phyloP scores from a whole-genome alignment of 2,113 vertebrate species.

The Rattus norvegicus region DNA sequence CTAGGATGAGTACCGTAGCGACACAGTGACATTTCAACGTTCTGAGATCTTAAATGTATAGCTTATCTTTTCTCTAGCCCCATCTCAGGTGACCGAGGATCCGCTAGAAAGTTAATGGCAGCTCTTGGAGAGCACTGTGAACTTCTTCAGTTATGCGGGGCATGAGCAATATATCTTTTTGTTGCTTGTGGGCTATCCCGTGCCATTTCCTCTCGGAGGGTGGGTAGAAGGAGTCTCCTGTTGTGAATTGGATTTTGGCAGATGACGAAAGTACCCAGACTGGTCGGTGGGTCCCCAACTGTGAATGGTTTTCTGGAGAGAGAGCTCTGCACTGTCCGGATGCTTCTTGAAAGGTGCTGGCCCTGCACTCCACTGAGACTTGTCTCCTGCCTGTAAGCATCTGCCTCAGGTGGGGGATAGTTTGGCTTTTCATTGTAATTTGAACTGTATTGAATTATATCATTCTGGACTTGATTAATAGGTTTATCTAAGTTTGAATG shows the following conservation, averaged over 20 bases:
- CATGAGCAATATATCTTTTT: background rate
- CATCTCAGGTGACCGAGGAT: background rate
- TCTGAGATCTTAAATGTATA: background rate
- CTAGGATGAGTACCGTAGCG: slow-evolving; percentile 26
- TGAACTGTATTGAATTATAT: background rate
- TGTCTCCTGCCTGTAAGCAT: background rate
- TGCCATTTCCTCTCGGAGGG: background rate
- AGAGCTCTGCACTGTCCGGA: background rate
- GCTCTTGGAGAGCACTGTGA: background rate
- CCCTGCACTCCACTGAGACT: background rate
- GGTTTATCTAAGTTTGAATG: slow-evolving; percentile 5
- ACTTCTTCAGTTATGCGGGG: background rate
- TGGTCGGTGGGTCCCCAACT: background rate
- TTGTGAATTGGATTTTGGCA: background rate
- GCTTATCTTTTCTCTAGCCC: background rate
- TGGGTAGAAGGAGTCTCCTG: background rate
- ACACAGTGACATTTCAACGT: background rate
- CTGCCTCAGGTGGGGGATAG: background rate
- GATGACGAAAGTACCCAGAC: background rate
- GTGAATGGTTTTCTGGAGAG: background rate
- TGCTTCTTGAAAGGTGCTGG: background rate
- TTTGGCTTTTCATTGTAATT: slow-evolving; percentile 5
- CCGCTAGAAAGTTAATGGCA: background rate
- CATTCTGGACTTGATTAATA: background rate
- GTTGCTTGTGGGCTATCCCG: background rate